Evolutionary conservation across 2,888 invertebrate genomes (phyloP), one percentile per base, ranked within the genome.

Genomic region (Seira ritae): DNA sequence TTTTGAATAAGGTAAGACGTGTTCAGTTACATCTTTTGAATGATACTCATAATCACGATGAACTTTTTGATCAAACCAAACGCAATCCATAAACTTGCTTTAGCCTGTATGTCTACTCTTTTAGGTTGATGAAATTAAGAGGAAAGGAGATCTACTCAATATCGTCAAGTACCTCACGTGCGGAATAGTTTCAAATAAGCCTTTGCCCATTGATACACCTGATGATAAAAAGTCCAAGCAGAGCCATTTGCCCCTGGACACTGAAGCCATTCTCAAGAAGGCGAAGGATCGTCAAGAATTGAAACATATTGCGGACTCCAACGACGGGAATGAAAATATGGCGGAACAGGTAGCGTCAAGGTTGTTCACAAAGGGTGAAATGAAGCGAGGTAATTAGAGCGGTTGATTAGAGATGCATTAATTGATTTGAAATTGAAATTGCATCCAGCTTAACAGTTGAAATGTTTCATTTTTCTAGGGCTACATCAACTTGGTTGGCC

Each of bases 1-100:
- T 98, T 79, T 91, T 99, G 19, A 99, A 99, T 91, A 99, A 99
- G 93, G 95, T 96, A 90, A 91, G 91, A 1, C 4, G 6, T 67
- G 24, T 67, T 22, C 6, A 8, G 8, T 66, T 66, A 69, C 1
- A 4, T 22, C 24, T 23, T 50, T 42, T 10, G 24, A 31, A 24
- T 70, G 23, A 4, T 10, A 70, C 23, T 50, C 12, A n/a, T n/a
- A 15, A 15, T 50, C 15, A 8, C 31, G 50, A 50, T 50, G 31
- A 31, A 66, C 15, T 22, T 6, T 66, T 15, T 23, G 10, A n/a
- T 37, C 3, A 22, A 12, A 67, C 23, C 10, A 69, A 69, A n/a
- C n/a, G n/a, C n/a, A n/a, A n/a, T n/a, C n/a, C n/a, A n/a, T n/a
- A n/a, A n/a, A n/a, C n/a, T n/a, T n/a, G n/a, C n/a, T n/a, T n/a